phyloP scores from a whole-genome alignment of 2,113 vertebrate genomes.

The Speoplatyrhinus poulsoni region DNA sequence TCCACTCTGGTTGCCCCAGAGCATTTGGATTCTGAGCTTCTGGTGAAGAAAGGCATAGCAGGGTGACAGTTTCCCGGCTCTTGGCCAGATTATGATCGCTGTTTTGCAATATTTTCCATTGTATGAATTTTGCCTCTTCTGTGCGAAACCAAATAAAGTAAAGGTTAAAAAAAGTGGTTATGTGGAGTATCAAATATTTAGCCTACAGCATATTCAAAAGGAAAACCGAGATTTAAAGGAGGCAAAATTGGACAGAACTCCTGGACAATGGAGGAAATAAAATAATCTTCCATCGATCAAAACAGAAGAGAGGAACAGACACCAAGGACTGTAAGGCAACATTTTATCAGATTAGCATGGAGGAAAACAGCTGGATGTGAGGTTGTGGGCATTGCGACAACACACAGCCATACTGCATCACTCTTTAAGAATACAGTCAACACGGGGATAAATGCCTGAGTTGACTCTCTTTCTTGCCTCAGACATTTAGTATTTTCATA shows the following conservation, averaged over 20 bases:
- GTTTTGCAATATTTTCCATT: conserved; percentile 12
- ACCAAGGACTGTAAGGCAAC: too few relatives aligned
- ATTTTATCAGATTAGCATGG: conserved; percentile 22
- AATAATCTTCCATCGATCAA: conserved; percentile 31
- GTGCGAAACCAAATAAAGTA: too few relatives aligned
- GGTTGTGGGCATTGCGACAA: conserved; percentile 19
- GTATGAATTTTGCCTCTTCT: background rate
- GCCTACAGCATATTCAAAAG: too few relatives aligned
- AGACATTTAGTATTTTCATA: background rate
- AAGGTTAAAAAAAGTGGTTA: too few relatives aligned
- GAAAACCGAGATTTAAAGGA: background rate
- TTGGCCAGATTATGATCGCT: conserved; percentile 8
- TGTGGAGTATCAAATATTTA: too few relatives aligned
- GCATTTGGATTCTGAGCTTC: background rate
- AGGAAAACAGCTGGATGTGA: conserved; percentile 9
- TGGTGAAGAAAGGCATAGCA: too few relatives aligned
- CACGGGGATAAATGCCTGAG: conserved; percentile 21
- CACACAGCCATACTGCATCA: conserved; percentile 15
- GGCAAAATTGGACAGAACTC: background rate
- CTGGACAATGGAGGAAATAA: conserved; percentile 5
- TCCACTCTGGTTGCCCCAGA: background rate
- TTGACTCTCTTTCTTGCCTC: background rate
- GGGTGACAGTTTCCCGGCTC: conserved; percentile 23
- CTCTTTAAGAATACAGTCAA: conserved; percentile 9
- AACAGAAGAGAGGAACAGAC: conserved; percentile 34